These are phyloP conservation scores for Lochmaea capreae DNA, from an alignment of 2,888 invertebrate species.

Conservation along the genomic window DNA sequence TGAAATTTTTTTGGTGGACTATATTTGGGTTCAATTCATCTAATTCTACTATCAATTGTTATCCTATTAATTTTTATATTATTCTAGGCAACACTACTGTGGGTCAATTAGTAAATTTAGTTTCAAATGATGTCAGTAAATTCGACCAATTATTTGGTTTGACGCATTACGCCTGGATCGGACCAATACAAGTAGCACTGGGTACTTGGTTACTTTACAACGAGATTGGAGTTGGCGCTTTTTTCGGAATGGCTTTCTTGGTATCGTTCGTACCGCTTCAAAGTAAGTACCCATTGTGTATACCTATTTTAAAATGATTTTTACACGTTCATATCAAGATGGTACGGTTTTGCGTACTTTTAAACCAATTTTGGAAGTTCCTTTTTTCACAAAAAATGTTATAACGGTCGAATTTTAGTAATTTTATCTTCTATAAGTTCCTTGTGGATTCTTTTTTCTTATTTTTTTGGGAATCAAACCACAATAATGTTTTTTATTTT, in stretches of 20 bases:
- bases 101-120: constrained; percentile 65
- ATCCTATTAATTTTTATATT: not conserved
- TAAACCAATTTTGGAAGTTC: too few relatives aligned
- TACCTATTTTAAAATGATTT: not conserved
- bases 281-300: constrained; percentile 58
- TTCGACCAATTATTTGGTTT: constrained; percentile 92
- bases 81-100: constrained; percentile 69
- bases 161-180: constrained; percentile 85
- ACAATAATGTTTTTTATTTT: too few relatives aligned
- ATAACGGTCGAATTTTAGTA: too few relatives aligned
- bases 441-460: too few relatives aligned
- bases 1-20: too few relatives aligned
- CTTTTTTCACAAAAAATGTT: too few relatives aligned
- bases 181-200: constrained; percentile 72
- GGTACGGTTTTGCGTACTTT: not conserved
- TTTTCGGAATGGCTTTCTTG: constrained; percentile 66
- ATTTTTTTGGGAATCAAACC: too few relatives aligned
- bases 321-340: not conserved
- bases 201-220: constrained; percentile 69
- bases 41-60: not conserved
- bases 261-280: constrained; percentile 62
- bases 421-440: too few relatives aligned
- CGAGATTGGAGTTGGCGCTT: constrained; percentile 64
- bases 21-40: not conserved
- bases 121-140: constrained; percentile 77